These are phyloP conservation scores for Germaria angustata DNA, from an alignment of 2,888 invertebrate species.

Conservation along the genomic window DNA sequence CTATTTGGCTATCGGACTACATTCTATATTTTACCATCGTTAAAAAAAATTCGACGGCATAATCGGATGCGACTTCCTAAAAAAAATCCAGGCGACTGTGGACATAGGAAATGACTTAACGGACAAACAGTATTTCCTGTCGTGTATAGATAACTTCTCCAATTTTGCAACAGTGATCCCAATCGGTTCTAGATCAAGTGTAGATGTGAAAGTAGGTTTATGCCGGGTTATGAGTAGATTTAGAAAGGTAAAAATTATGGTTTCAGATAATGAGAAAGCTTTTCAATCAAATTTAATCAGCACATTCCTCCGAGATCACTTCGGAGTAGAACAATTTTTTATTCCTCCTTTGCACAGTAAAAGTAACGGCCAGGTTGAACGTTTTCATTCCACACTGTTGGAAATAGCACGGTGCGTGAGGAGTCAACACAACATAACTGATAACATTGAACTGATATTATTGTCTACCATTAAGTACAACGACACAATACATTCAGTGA, in stretches of 20 bases:
- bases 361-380: conserved; percentile 56
- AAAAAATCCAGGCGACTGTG: no score
- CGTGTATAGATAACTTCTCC: no score
- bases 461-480: conserved; percentile 44
- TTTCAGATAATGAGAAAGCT: conserved; percentile 61
- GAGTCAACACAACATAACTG: conserved; percentile 33
- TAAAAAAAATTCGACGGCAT: no score
- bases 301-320: conserved; percentile 27
- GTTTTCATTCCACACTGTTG: conserved; percentile 48
- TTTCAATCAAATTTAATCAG: conserved; percentile 13
- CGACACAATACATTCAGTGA: conserved; percentile 45
- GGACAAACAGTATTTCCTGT: no score
- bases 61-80: no score
- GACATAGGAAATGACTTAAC: no score
- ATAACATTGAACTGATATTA: conserved; percentile 39
- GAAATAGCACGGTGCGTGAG: conserved; percentile 57
- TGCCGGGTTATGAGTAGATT: conserved; percentile 43
- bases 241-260: conserved; percentile 32
- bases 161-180: conserved; percentile 44
- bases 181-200: conserved; percentile 14
- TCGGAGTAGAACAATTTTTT: conserved; percentile 32
- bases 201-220: conserved; percentile 47
- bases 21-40: no score
- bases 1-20: no score
- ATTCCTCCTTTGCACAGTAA: conserved; percentile 55